Evolutionary conservation across 2,888 invertebrate genomes (phyloP).

Genomic region (Monochamus alternatus): DNA sequence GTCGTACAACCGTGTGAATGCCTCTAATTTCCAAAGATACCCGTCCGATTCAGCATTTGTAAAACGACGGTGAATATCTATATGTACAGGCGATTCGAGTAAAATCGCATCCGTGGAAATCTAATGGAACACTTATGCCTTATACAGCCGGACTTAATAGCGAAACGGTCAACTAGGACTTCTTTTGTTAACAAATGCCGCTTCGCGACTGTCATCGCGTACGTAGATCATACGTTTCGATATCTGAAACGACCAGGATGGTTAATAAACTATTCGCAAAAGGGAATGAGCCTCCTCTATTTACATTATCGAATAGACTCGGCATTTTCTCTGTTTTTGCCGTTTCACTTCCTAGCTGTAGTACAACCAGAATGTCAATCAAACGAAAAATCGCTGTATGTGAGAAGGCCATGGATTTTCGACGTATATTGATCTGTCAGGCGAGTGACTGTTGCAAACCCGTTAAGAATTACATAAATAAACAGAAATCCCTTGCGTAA

Average conservation of each 20-base stretch:
- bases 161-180: constrained; percentile 49
- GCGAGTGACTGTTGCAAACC: too few species aligned
- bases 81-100: constrained; percentile 46
- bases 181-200: constrained; percentile 53
- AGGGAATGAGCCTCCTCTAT: too few species aligned
- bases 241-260: constrained; percentile 49
- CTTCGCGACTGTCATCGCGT: constrained; percentile 52
- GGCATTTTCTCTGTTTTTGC: too few species aligned
- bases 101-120: constrained; percentile 54
- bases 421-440: too few species aligned
- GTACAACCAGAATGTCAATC: too few species aligned
- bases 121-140: constrained; percentile 56
- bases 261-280: constrained; percentile 40
- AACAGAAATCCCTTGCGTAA: background rate
- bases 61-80: constrained; percentile 24
- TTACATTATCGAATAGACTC: too few species aligned
- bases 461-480: too few species aligned
- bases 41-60: constrained; percentile 26
- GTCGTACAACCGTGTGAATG: constrained; percentile 27
- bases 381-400: too few species aligned
- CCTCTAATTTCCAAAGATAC: constrained; percentile 30
- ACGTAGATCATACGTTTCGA: constrained; percentile 53
- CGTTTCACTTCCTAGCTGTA: too few species aligned
- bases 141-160: constrained; percentile 53
- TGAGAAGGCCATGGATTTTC: too few species aligned